Percentiles rank a stretch among this genome's conserved stretches.
These are phyloP conservation scores for Chelmon rostratus DNA, from an alignment of 2,797 vertebrate genomes.

Conservation along the genomic window DNA sequence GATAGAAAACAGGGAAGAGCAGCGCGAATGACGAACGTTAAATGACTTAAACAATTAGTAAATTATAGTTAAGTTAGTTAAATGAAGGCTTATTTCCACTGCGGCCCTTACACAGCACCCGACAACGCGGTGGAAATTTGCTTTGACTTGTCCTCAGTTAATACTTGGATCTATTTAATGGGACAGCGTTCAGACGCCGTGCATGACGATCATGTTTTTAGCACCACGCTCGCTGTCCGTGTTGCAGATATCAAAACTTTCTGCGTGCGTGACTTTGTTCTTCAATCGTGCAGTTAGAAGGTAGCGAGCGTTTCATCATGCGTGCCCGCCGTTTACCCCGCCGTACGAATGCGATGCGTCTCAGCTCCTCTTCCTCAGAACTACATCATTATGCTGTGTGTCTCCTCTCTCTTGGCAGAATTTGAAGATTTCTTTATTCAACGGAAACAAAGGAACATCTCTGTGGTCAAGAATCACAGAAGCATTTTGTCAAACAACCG, in stretches of 20 bases:
- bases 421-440: conserved; percentile 1
- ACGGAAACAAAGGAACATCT: conserved; percentile 13
- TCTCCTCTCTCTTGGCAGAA: not conserved
- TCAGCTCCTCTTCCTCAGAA: conserved; percentile 2
- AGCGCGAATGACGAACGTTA: too few species aligned
- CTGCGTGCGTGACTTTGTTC: not conserved
- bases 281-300: not conserved
- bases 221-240: not conserved
- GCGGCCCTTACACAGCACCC: fast-evolving
- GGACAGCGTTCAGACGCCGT: too few species aligned
- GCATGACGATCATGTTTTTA: too few species aligned
- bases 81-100: too few species aligned
- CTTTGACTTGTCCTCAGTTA: not conserved
- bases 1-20: not conserved
- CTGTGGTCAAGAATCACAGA: conserved; percentile 20
- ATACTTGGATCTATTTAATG: not conserved
- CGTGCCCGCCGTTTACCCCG: not conserved
- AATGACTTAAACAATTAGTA: not conserved
- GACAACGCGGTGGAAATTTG: not conserved
- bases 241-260: not conserved
- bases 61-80: not conserved
- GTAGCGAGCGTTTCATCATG: not conserved
- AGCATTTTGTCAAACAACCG: not conserved
- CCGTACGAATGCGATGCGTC: not conserved
- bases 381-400: not conserved